A percentile compares a stretch with the other conserved stretches of the same genome.
Evolutionary conservation across 2,888 invertebrate genomes (phyloP).

Genomic region (Rhagium mordax): DNA sequence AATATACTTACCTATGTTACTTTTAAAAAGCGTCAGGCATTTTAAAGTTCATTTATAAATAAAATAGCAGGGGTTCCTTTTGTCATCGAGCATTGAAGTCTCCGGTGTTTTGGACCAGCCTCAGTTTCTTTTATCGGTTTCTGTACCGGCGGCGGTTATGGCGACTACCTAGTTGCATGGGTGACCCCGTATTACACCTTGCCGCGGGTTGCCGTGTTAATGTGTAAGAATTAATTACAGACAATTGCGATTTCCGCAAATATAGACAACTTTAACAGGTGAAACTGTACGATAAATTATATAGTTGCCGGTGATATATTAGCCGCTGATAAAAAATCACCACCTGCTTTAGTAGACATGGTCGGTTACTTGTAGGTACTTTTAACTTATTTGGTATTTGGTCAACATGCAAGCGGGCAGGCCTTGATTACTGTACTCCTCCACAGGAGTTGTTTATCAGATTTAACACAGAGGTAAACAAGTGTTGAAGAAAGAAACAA

Average conservation of each 20-base stretch:
- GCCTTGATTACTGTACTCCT: too few relatives aligned
- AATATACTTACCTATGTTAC: too few relatives aligned
- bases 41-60: too few relatives aligned
- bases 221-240: constrained; percentile 52
- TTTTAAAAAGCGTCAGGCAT: too few relatives aligned
- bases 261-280: constrained; percentile 42
- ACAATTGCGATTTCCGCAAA: constrained; percentile 52
- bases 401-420: too few relatives aligned
- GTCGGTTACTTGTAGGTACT: neutral
- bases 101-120: too few relatives aligned
- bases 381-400: neutral
- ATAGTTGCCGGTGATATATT: constrained; percentile 39
- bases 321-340: constrained; percentile 18
- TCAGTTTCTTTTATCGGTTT: too few relatives aligned
- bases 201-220: constrained; percentile 47
- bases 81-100: too few relatives aligned
- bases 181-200: constrained; percentile 41
- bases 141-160: neutral
- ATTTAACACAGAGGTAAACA: too few relatives aligned
- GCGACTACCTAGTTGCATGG: constrained; percentile 7
- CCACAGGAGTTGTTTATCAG: too few relatives aligned
- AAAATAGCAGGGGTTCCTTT: too few relatives aligned
- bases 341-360: constrained; percentile 5
- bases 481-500: too few relatives aligned
- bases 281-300: constrained; percentile 51